A percentile compares a stretch with the other conserved stretches of the same genome.
Evolutionary conservation across 2,113 vertebrate species (phyloP).

Genomic region (Macaca mulatta): DNA sequence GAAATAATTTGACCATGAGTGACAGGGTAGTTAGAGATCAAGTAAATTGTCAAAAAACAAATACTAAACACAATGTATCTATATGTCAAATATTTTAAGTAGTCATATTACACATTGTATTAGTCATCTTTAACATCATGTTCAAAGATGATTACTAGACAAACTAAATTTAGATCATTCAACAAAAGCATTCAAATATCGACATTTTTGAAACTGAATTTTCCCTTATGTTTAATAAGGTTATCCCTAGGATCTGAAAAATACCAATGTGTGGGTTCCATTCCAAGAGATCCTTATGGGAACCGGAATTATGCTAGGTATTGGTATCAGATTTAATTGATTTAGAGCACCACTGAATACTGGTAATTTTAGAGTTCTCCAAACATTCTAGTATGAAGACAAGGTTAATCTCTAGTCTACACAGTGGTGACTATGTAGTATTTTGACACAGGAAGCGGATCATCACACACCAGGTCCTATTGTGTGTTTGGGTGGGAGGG

Average conservation of each 20-base stretch:
- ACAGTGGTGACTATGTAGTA: not conserved
- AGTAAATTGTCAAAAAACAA: not conserved
- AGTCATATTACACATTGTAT: not conserved
- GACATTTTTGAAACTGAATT: not conserved
- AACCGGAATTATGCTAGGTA: not conserved
- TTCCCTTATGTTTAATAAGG: not conserved
- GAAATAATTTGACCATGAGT: not conserved
- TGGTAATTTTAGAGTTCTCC: not conserved
- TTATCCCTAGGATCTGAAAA: not conserved
- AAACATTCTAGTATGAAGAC: not conserved
- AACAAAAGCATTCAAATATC: not conserved
- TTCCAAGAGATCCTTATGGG: not conserved
- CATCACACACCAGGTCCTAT: no score
- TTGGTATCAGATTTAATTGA: not conserved
- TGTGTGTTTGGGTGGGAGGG: no score
- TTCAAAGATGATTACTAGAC: not conserved
- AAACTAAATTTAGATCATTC: not conserved
- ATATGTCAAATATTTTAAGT: not conserved
- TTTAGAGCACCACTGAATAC: not conserved
- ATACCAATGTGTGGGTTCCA: not conserved
- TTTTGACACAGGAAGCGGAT: no score
- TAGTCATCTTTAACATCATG: not conserved
- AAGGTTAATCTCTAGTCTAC: not conserved
- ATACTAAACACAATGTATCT: not conserved
- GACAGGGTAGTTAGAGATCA: not conserved